Conservation (phyloP, 2,797 vertebrate species). For the Bradypodion ventrale region DNA sequence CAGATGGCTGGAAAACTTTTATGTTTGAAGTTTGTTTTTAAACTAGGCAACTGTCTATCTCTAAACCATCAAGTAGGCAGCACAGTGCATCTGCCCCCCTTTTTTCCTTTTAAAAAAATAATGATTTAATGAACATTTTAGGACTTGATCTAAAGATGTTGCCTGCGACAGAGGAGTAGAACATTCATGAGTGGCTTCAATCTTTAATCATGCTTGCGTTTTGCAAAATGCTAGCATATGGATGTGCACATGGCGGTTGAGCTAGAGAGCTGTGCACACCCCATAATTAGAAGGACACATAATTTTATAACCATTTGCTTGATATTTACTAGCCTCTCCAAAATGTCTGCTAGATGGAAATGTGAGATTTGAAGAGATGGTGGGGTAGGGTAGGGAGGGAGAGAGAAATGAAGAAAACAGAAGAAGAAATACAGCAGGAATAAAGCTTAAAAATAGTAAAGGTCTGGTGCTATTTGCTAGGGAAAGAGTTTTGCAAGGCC, state of each 20-base stretch:
- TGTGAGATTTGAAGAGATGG: conserved; percentile 16
- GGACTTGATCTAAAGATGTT: conserved; percentile 63
- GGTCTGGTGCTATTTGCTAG: conserved; percentile 26
- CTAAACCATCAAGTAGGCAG: conserved; percentile 47
- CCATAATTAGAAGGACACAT: conserved; percentile 71
- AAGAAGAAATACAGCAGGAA: conserved; percentile 56
- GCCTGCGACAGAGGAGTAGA: conserved; percentile 59
- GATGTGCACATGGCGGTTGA: conserved; percentile 71
- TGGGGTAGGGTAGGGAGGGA: not conserved
- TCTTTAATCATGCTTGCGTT: conserved; percentile 61
- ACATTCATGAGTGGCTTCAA: conserved; percentile 64
- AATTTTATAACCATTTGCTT: conserved; percentile 64
- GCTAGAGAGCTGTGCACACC: conserved; percentile 61
- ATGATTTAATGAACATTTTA: conserved; percentile 62
- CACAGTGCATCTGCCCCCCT: conserved; percentile 34
- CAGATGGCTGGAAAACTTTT: conserved; percentile 63
- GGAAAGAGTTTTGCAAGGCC: conserved; percentile 9
- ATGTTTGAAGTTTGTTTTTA: conserved; percentile 53
- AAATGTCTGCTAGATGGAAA: conserved; percentile 35
- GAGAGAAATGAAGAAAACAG: not conserved
- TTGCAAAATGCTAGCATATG: conserved; percentile 71
- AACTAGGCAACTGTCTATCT: conserved; percentile 64
- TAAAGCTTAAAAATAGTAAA: conserved; percentile 55
- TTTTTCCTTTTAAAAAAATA: conserved; percentile 16
- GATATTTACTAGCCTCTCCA: conserved; percentile 39